phyloP scores from a whole-genome alignment of 2,888 invertebrate genomes.

The Meiosimyza platycephala region DNA sequence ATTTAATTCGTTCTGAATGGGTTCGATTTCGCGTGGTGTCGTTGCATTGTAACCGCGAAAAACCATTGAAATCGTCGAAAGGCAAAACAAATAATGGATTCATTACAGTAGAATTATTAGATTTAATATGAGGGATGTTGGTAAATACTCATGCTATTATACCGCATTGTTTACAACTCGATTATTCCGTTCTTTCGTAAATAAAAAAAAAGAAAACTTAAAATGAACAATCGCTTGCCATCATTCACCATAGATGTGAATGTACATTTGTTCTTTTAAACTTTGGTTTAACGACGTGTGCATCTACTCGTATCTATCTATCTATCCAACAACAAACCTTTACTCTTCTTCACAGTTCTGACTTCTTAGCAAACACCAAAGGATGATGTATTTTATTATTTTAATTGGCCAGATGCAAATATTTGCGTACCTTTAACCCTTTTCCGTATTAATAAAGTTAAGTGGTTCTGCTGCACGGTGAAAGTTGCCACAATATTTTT shows the following conservation, averaged over 20 bases:
- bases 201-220: not conserved
- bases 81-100: slow-evolving; percentile 40
- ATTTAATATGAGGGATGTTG: slow-evolving; percentile 37
- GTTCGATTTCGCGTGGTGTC: not conserved
- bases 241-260: not conserved
- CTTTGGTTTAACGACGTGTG: not conserved
- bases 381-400: slow-evolving; percentile 38
- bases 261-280: not conserved
- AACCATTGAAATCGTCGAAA: slow-evolving; percentile 17
- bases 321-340: not conserved
- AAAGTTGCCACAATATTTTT: no score
- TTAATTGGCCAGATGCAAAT: slow-evolving; percentile 53
- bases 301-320: not conserved
- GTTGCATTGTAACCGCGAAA: slow-evolving; percentile 14
- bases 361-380: not conserved
- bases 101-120: slow-evolving; percentile 40
- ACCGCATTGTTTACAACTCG: not conserved
- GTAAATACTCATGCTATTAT: slow-evolving; percentile 24
- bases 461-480: slow-evolving; percentile 22
- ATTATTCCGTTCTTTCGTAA: slow-evolving; percentile 8
- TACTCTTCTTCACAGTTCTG: no score
- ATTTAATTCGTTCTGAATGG: slow-evolving; percentile 34
- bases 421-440: slow-evolving; percentile 53
- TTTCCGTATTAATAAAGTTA: slow-evolving; percentile 42
- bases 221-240: slow-evolving; percentile 27